phyloP scores from a whole-genome alignment of 2,797 vertebrate genomes.

The Dermochelys coriacea region DNA sequence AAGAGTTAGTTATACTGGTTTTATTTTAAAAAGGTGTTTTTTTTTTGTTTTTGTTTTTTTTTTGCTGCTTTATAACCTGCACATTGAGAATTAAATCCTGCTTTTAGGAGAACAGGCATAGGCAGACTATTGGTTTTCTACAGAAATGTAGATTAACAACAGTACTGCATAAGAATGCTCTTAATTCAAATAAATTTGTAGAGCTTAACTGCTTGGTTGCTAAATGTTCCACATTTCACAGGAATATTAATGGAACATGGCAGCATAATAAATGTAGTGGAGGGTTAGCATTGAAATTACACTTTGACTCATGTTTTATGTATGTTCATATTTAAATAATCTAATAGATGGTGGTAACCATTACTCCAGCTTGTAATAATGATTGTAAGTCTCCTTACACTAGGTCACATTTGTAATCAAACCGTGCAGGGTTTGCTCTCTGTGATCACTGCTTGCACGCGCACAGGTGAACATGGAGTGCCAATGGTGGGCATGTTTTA shows the following conservation, averaged over 20 bases:
- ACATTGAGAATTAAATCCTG: conserved; percentile 61
- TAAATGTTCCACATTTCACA: accelerated
- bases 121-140: conserved; percentile 2
- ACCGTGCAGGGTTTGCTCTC: background rate
- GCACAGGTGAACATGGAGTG: accelerated
- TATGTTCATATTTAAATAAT: background rate
- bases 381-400: background rate
- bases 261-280: background rate
- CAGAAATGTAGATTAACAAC: conserved; percentile 25
- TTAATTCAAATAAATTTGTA: background rate
- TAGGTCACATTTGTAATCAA: background rate
- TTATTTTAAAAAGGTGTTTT: background rate
- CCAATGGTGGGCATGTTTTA: accelerated
- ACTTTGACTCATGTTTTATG: background rate
- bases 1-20: conserved; percentile 22
- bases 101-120: conserved; percentile 33
- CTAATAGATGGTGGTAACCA: accelerated
- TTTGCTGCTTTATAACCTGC: conserved; percentile 32
- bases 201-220: background rate
- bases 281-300: background rate
- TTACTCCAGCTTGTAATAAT: background rate
- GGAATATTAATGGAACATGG: background rate
- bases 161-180: background rate
- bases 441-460: background rate
- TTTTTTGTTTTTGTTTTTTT: background rate